Percentiles rank a stretch among this genome's conserved stretches.
Evolutionary conservation across 2,113 vertebrate genomes (phyloP).

Genomic region (Varanus salvator): DNA sequence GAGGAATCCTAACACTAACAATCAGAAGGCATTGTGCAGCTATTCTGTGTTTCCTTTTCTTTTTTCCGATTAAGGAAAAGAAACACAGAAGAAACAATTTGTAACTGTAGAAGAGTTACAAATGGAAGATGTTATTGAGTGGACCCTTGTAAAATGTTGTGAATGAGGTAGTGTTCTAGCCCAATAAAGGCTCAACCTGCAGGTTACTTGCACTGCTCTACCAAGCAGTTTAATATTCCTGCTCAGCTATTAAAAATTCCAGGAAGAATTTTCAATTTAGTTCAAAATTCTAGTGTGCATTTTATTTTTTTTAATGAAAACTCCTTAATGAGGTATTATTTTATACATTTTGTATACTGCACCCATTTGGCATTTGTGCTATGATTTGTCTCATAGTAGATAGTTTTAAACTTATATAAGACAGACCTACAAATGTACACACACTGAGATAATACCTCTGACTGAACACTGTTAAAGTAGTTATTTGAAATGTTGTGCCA

Average conservation of each 20-base stretch:
- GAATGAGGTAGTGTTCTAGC: too few relatives aligned
- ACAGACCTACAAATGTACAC: too few relatives aligned
- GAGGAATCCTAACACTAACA: too few relatives aligned
- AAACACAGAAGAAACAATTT: too few relatives aligned
- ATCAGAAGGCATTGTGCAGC: too few relatives aligned
- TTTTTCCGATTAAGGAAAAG: too few relatives aligned
- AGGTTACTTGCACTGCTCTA: background rate
- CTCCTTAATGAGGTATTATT: constrained; percentile 34
- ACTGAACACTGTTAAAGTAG: constrained; percentile 43
- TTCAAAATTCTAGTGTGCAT: constrained; percentile 6
- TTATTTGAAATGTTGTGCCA: constrained; percentile 36
- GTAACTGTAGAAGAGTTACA: too few relatives aligned
- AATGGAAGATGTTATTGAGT: too few relatives aligned
- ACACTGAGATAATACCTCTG: background rate
- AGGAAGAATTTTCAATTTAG: constrained; percentile 32
- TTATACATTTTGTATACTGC: background rate
- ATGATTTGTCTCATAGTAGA: background rate
- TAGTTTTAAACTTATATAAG: too few relatives aligned
- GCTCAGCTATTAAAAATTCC: constrained; percentile 30
- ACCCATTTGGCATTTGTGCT: background rate
- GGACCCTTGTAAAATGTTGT: too few relatives aligned
- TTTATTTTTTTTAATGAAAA: background rate
- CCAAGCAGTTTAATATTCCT: constrained; percentile 48
- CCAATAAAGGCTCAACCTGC: too few relatives aligned
- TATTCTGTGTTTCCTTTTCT: too few relatives aligned